Conservation (phyloP, 2,888 invertebrate genomes). For the Euclidia mi region DNA sequence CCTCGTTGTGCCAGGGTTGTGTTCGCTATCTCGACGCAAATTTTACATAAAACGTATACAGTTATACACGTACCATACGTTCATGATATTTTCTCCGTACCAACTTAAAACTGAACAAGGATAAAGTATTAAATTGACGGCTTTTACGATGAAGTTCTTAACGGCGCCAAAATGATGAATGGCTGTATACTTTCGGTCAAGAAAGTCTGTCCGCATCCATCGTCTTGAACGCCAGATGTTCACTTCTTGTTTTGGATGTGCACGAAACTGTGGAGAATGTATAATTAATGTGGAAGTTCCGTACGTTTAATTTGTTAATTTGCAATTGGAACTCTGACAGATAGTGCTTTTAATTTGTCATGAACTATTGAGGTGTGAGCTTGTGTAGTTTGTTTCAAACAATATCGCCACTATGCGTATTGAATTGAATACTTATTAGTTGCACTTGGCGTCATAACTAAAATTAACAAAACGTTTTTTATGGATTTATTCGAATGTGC, state of each 20-base stretch:
- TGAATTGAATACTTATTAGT: no score
- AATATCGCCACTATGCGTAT: neutral
- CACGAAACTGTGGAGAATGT: slow-evolving; percentile 66
- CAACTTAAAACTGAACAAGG: slow-evolving; percentile 18
- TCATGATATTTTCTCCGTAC: slow-evolving; percentile 24
- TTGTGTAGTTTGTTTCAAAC: neutral
- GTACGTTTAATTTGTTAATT: slow-evolving; percentile 67
- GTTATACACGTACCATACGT: slow-evolving; percentile 39
- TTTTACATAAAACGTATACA: slow-evolving; percentile 50
- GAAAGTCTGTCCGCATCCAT: slow-evolving; percentile 53
- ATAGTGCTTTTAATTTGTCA: slow-evolving; percentile 62
- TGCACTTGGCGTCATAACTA: no score
- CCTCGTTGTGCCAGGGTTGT: slow-evolving; percentile 70
- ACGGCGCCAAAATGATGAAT: slow-evolving; percentile 47
- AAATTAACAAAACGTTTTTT: no score
- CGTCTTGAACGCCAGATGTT: slow-evolving; percentile 66
- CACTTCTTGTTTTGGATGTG: slow-evolving; percentile 66
- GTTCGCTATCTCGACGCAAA: slow-evolving; percentile 65
- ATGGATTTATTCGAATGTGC: neutral
- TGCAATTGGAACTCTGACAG: slow-evolving; percentile 60
- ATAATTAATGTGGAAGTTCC: slow-evolving; percentile 72
- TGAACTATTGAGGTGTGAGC: slow-evolving; percentile 43
- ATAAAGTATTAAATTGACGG: slow-evolving; percentile 28
- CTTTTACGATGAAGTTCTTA: slow-evolving; percentile 34
- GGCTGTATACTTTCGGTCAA: slow-evolving; percentile 58